Conservation (phyloP, 64 coral and sea anemone species). For the Actinia equina region DNA sequence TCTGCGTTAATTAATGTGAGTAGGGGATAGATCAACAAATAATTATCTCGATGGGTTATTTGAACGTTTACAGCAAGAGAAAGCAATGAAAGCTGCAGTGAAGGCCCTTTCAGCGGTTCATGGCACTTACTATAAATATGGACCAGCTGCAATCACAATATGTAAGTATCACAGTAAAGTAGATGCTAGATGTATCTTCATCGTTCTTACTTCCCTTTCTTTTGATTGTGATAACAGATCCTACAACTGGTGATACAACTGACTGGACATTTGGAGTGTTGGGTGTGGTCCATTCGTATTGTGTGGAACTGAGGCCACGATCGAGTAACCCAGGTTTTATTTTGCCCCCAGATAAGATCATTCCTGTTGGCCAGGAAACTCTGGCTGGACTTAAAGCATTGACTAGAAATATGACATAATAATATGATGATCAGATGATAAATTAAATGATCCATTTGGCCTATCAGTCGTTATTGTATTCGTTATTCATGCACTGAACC, state of each 20-base stretch:
- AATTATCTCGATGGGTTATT: too few species aligned
- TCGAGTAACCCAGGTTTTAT: slow-evolving; percentile 50
- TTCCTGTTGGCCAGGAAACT: slow-evolving; percentile 76
- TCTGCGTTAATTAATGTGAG: too few species aligned
- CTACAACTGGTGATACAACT: slow-evolving; percentile 92
- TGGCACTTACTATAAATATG: slow-evolving; percentile 44
- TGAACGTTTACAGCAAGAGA: slow-evolving; percentile 28
- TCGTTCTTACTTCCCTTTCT: neutral
- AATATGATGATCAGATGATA: neutral
- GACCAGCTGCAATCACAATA: slow-evolving; percentile 79
- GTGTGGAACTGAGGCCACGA: slow-evolving; percentile 77
- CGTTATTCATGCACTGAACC: neutral
- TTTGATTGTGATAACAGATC: slow-evolving; percentile 47
- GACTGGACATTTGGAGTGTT: slow-evolving; percentile 89
- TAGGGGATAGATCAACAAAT: too few species aligned
- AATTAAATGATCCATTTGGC: too few species aligned
- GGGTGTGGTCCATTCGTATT: slow-evolving; percentile 85
- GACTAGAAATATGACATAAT: slow-evolving; percentile 67
- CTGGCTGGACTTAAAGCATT: slow-evolving; percentile 88
- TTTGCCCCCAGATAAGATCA: slow-evolving; percentile 63
- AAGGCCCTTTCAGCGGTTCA: slow-evolving; percentile 65
- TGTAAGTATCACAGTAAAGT: slow-evolving; percentile 50
- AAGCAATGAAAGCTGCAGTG: slow-evolving; percentile 75
- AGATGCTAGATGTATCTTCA: neutral
- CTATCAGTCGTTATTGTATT: too few species aligned